Evolutionary conservation across 2,888 invertebrate genomes (phyloP), one percentile per base, ranked within the genome.

Genomic region (Galerucella pusilla): DNA sequence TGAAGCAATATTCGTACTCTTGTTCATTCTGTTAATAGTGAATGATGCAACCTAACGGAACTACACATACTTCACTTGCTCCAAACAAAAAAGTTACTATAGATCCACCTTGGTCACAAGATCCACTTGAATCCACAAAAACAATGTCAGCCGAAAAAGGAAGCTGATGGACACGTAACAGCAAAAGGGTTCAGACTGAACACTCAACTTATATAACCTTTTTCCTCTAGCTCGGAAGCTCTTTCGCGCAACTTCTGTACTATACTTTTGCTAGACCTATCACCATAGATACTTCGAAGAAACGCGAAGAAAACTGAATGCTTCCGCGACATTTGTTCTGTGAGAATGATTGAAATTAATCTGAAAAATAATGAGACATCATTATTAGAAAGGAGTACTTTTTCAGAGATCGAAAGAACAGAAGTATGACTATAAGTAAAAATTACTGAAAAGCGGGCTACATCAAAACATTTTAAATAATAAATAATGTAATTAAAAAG

Each of bases 31-130:
- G 71, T 7, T 28, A 2, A 35, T 16, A 46, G 14, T 52, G 71
- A 49, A 63, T 67, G 16, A 67, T 67, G 16, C 68, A 68, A 16
- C 68, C 60, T 20, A 68, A 49, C 25, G 60, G 73, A 11, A 73
- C 63, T 16, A 73, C 77, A 16, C 77, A 75, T 14, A 75, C 65
- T 75, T 75, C 69, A 65, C 57, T 69, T 54, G 73, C 75, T 65
- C 69, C 75, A 70, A 75, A 73, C 28, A 75, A 63, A 66, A 77
- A 77, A 49, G 75, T 75, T 14, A 77, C 73, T 66, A 57, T 67
- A 46, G 73, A 69, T 60, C 75, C 73, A 20, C 73, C 67, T 73
- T 77, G 77, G 57, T 77, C 77, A 70, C 77, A 75, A 25, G 77
- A 77, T 28, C 73, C 75, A 68, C 75, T 72, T 14, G 68, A 73